phyloP scores from a whole-genome alignment of 2,113 vertebrate genomes.

The Paralichthys olivaceus region DNA sequence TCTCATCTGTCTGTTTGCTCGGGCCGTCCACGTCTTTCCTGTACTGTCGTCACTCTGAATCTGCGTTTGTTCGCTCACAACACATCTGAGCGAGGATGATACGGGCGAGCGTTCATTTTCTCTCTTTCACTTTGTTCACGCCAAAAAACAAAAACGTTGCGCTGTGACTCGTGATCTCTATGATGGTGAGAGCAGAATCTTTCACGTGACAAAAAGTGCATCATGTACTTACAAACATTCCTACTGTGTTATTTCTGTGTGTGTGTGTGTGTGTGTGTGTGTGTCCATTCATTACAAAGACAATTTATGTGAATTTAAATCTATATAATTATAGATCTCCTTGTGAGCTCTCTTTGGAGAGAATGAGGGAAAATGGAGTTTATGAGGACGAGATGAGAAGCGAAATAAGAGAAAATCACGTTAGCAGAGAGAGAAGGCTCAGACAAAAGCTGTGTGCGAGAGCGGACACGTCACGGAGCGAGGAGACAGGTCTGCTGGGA shows the following conservation, averaged over 20 bases:
- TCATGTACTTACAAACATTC: no score
- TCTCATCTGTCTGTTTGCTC: conserved; percentile 58
- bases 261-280: conserved; percentile 1
- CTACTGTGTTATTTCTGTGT: not conserved
- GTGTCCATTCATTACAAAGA: not conserved
- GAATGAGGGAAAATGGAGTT: conserved; percentile 39
- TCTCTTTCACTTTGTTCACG: no score
- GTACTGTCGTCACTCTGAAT: not conserved
- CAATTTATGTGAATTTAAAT: conserved; percentile 37
- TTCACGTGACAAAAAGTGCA: no score
- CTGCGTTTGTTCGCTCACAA: no score
- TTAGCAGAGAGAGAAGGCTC: conserved; percentile 35
- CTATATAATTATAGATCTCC: conserved; percentile 46
- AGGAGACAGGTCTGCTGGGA: conserved; percentile 58
- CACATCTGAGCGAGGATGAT: no score
- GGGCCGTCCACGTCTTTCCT: not conserved
- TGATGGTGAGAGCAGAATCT: no score
- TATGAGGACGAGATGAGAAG: conserved; percentile 45
- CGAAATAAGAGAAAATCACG: conserved; percentile 53
- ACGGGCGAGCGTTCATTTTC: no score
- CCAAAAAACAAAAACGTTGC: no score
- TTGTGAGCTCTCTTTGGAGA: conserved; percentile 23
- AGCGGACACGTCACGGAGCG: conserved; percentile 19
- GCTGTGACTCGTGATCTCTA: no score
- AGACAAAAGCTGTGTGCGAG: conserved; percentile 31